A percentile compares a stretch with the other conserved stretches of the same genome.
Evolutionary conservation across 2,113 vertebrate genomes (phyloP).

Genomic region (Corvus moneduloides): DNA sequence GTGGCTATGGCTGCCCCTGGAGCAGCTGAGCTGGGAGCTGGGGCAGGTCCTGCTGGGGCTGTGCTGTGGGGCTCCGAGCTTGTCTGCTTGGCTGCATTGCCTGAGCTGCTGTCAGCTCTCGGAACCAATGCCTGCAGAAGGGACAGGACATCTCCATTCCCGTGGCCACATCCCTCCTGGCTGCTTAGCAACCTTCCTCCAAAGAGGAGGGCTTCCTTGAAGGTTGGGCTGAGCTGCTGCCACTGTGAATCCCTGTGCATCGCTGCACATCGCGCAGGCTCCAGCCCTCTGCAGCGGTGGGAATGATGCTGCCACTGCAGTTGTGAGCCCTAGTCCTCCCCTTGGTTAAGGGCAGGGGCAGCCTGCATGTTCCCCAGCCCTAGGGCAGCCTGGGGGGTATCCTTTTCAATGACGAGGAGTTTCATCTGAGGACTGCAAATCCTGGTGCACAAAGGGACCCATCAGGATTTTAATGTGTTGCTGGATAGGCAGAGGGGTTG

Average conservation of each 20-base stretch:
- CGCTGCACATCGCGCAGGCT: background rate
- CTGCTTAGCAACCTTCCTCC: constrained; percentile 78
- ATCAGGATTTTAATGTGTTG: background rate
- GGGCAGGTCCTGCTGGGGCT: background rate
- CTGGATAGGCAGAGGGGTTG: background rate
- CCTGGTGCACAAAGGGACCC: background rate
- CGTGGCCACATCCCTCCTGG: constrained; percentile 60
- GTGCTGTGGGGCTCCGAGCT: background rate
- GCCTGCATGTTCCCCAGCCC: accelerated
- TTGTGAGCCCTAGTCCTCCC: background rate
- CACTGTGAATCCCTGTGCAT: background rate
- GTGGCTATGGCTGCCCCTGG: background rate
- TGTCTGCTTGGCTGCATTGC: background rate
- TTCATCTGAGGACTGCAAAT: background rate
- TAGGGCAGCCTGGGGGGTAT: background rate
- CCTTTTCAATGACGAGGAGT: background rate
- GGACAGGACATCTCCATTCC: constrained; percentile 45
- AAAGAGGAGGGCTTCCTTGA: constrained; percentile 63
- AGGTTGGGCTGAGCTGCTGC: constrained; percentile 61
- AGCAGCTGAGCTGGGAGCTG: background rate
- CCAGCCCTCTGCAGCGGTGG: background rate
- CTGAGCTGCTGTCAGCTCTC: background rate
- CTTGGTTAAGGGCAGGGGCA: background rate
- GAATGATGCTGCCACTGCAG: background rate
- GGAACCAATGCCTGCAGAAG: constrained; percentile 44